Base-by-base conservation (phyloP, 2,797 vertebrate genomes). In the Lepus oiostolus region DNA sequence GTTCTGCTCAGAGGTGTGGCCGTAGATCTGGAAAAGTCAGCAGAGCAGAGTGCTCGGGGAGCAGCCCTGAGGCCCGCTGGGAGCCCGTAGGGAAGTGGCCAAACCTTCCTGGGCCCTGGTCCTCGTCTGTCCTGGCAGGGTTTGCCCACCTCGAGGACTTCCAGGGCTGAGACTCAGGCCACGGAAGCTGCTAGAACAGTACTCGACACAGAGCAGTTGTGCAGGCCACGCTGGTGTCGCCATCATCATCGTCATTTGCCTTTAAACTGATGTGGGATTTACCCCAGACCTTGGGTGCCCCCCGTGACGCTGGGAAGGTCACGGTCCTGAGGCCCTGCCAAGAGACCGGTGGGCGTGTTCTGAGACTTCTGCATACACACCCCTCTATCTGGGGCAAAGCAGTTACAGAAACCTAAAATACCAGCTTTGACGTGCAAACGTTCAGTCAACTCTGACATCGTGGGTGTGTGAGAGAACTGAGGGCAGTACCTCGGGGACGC, bases 211-310 rank as follows among this genome's bases (percentile, higher is more conserved):
- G 30, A 0, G 28, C 0, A 16, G 21, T 42, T 14, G 2, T 1
- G 11, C 47, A 13, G 19, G 0, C 26, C 9, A 0, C 14, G 0
- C 0, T 0, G 2, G 38, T 32, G 0, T 14, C 16, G 0, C 35
- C 11, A 28, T 26, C 86, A 11, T 38, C 83, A 0, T 11, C 3
- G 0, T n/a, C 13, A 0, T 30, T 32, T 76, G 65, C 90, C 92
- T 63, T 13, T 9, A 70, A n/a, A 30, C 47, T 10, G 9, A 10
- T 24, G 38, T 17, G 6, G 62, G 30, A 35, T 4, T 1, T 52
- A n/a, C 12, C 13, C 38, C 19, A 9, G 28, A 2, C 70, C 8
- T 65, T 1, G 2, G 22, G 52, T 3, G 26, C 26, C 82, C 24
- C 10, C 75, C 4, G 4, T 4, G 24, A 2, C 9, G n/a, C 76